phyloP scores from a whole-genome alignment of 2,113 vertebrate genomes.

The Pao palembangensis region DNA sequence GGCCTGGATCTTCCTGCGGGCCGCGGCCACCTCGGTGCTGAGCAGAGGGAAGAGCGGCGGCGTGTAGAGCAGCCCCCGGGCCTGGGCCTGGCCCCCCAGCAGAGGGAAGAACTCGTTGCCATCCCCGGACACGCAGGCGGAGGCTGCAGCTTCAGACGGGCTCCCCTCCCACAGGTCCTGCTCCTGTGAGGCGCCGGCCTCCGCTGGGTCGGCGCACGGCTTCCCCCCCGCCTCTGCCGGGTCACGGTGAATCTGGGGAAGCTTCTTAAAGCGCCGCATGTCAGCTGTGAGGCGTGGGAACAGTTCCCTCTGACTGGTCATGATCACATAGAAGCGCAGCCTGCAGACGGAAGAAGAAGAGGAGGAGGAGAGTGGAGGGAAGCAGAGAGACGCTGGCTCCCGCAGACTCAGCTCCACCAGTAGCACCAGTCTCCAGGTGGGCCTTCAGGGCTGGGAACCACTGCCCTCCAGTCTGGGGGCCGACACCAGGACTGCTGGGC shows the following conservation, averaged over 20 bases:
- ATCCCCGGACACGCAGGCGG: conserved; percentile 45
- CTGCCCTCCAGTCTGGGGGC: too few species aligned
- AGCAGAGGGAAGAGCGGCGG: conserved; percentile 86
- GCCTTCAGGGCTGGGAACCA: too few species aligned
- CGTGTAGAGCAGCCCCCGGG: conserved; percentile 76
- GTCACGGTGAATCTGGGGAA: conserved; percentile 85
- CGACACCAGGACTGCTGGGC: too few species aligned
- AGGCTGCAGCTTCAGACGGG: conserved; percentile 4
- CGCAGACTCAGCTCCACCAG: too few species aligned
- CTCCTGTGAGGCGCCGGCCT: conserved; percentile 58
- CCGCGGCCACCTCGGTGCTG: conserved; percentile 83
- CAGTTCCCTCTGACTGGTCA: conserved; percentile 95
- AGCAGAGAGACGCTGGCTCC: too few species aligned
- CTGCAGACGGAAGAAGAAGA: conserved; percentile 65
- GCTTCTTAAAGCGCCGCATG: conserved; percentile 91
- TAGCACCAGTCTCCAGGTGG: too few species aligned
- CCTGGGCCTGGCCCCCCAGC: conserved; percentile 40
- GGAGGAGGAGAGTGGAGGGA: too few species aligned
- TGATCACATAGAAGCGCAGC: conserved; percentile 90
- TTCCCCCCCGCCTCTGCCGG: too few species aligned
- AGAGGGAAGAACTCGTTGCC: conserved; percentile 71
- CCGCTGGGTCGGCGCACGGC: too few species aligned
- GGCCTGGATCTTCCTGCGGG: conserved; percentile 83
- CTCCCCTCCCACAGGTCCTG: conserved; percentile 79
- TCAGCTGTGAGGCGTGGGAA: conserved; percentile 93